Evolutionary conservation across 2,888 invertebrate species (phyloP).

Genomic region (Hirtodrosophila confusa): DNA sequence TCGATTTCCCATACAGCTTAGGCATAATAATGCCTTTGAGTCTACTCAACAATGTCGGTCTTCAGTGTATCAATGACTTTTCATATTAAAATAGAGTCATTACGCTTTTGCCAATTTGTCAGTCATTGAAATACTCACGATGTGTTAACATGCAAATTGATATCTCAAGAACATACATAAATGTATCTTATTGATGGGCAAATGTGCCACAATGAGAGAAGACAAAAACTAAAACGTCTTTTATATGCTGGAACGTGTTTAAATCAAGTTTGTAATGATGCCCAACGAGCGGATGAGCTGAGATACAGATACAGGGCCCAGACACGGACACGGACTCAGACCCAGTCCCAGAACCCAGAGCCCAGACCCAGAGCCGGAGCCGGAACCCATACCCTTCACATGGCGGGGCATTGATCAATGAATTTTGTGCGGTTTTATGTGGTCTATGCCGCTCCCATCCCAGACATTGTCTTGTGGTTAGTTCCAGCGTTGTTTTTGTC

Average conservation of each 20-base stretch:
- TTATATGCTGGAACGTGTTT: constrained; percentile 51
- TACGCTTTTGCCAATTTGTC: constrained; percentile 56
- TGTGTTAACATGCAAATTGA: constrained; percentile 75
- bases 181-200: constrained; percentile 29
- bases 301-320: not conserved
- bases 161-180: constrained; percentile 44
- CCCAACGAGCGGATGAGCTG: constrained; percentile 46
- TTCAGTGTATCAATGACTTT: constrained; percentile 23
- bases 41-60: constrained; percentile 1
- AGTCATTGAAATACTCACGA: constrained; percentile 47
- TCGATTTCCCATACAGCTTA: constrained; percentile 32
- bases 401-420: constrained; percentile 56
- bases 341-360: not conserved
- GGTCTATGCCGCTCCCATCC: constrained; percentile 44
- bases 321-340: not conserved
- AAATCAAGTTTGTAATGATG: constrained; percentile 61
- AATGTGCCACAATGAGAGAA: constrained; percentile 26
- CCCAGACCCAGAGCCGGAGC: not conserved
- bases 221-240: constrained; percentile 39
- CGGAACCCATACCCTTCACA: constrained; percentile 18
- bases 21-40: not conserved
- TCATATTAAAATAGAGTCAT: constrained; percentile 46
- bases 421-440: constrained; percentile 60
- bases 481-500: constrained; percentile 36
- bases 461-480: constrained; percentile 47